Conservation (phyloP, 2,113 vertebrate genomes). For the Mus musculus region DNA sequence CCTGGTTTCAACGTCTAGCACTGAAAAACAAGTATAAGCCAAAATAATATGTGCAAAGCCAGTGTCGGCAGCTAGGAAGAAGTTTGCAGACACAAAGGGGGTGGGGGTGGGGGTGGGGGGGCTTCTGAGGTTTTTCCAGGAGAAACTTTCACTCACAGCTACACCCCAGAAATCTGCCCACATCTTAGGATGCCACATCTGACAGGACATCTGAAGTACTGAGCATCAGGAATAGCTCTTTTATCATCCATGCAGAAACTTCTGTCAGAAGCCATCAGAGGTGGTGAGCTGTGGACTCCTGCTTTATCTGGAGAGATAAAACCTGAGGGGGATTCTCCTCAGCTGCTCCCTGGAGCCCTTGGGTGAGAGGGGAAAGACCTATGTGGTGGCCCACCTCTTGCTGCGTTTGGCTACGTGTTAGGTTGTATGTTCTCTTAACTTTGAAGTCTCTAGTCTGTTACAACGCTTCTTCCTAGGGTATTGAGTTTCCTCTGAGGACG, state of each 20-base stretch:
- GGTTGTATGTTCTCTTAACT: accelerated
- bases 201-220: slow-evolving; percentile 27
- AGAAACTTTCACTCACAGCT: background rate
- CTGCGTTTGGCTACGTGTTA: background rate
- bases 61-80: background rate
- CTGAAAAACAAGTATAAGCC: background rate
- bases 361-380: background rate
- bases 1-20: background rate
- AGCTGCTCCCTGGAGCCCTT: slow-evolving; percentile 31
- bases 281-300: slow-evolving; percentile 10
- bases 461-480: background rate
- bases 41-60: background rate
- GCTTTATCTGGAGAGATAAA: slow-evolving; percentile 57
- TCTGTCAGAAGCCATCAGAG: slow-evolving; percentile 41
- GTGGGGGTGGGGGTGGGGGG: background rate
- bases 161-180: slow-evolving; percentile 3
- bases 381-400: background rate
- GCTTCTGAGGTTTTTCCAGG: background rate
- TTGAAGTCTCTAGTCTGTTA: background rate
- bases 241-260: slow-evolving; percentile 41
- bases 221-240: slow-evolving; percentile 60
- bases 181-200: background rate
- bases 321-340: slow-evolving; percentile 41
- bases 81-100: background rate
- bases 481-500: background rate